A percentile compares a stretch with the other conserved stretches of the same genome.
These are phyloP conservation scores for Lottia scabra DNA, from an alignment of 2,888 invertebrate genomes.

Conservation along the genomic window DNA sequence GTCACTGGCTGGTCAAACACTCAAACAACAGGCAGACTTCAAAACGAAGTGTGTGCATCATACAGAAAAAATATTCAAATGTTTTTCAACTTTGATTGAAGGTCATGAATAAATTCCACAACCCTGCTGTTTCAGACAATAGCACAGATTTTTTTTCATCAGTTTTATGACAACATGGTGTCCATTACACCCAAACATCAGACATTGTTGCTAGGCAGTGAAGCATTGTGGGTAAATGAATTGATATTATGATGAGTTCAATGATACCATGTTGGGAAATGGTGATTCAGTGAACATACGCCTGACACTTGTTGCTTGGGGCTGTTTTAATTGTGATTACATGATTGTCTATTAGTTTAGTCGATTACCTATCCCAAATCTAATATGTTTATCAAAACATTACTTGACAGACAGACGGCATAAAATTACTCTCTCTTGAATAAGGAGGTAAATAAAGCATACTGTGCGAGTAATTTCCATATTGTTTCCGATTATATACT, in stretches of 20 bases:
- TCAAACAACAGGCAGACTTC: no score
- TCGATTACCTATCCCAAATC: background rate
- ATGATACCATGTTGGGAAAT: background rate
- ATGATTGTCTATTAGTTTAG: background rate
- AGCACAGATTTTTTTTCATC: background rate
- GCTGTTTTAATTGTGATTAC: slow-evolving; percentile 1
- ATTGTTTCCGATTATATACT: no score
- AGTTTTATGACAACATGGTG: background rate
- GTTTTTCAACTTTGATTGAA: no score
- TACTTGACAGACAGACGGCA: background rate
- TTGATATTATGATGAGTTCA: background rate
- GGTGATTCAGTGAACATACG: no score
- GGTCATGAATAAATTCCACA: no score
- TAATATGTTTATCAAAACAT: slow-evolving; percentile 2
- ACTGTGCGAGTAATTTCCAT: no score
- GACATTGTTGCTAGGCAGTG: background rate
- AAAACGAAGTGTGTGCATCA: no score
- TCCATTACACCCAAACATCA: background rate
- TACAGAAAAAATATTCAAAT: no score
- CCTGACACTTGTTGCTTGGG: background rate
- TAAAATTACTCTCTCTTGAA: no score
- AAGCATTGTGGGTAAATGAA: background rate
- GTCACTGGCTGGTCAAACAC: no score
- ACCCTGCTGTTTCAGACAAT: background rate
- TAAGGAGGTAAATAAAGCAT: no score